Evolutionary conservation across 2,888 invertebrate species (phyloP).

Genomic region (Eumacrocentrus americanus): DNA sequence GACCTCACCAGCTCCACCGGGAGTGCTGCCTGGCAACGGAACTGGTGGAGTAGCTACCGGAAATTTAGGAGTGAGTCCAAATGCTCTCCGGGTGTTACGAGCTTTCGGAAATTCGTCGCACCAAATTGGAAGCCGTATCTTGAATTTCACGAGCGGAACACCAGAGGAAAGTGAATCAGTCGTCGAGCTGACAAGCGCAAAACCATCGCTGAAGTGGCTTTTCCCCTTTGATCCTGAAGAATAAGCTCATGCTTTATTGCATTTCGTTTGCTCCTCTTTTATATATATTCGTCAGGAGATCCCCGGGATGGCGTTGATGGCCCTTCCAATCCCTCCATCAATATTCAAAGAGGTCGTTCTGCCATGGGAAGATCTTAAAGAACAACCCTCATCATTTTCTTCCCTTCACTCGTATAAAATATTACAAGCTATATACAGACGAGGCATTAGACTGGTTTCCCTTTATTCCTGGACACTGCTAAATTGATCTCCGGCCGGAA

Average conservation of each 20-base stretch:
- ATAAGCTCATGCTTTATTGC: constrained; percentile 2
- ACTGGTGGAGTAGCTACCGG: background rate
- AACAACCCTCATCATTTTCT: too few species aligned
- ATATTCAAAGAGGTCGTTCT: background rate
- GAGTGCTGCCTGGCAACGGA: too few species aligned
- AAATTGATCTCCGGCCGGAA: too few species aligned
- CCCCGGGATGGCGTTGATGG: too few species aligned
- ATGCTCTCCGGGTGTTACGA: background rate
- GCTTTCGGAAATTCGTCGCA: background rate
- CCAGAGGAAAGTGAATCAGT: background rate
- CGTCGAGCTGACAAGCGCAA: background rate
- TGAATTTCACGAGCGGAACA: background rate
- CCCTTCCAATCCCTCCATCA: too few species aligned
- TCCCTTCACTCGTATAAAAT: background rate
- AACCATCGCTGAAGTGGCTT: background rate
- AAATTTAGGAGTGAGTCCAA: constrained; percentile 1
- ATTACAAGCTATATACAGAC: too few species aligned
- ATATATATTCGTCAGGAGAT: too few species aligned
- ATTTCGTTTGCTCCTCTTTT: background rate
- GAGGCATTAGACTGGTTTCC: too few species aligned
- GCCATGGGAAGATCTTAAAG: background rate
- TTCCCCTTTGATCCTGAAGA: constrained; percentile 1
- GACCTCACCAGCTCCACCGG: background rate
- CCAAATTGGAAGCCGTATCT: background rate
- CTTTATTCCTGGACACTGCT: too few species aligned